Conservation (phyloP, 2,797 vertebrate genomes). For the Hylomyscus alleni region DNA sequence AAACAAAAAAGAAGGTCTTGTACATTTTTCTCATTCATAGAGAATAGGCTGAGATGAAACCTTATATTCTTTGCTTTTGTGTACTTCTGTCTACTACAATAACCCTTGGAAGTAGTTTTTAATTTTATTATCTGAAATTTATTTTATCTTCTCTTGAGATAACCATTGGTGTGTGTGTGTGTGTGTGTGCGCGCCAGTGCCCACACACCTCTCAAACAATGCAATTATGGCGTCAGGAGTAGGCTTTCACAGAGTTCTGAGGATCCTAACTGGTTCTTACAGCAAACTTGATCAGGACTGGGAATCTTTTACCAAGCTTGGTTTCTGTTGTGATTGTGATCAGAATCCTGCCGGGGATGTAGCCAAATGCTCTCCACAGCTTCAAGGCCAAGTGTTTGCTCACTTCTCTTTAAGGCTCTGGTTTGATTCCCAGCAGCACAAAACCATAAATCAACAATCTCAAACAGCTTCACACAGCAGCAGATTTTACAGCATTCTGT, state of each 20-base stretch:
- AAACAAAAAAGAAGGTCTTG: neutral
- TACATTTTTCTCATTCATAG: constrained; percentile 23
- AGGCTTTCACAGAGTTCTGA: neutral
- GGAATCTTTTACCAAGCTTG: neutral
- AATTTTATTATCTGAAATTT: constrained; percentile 30
- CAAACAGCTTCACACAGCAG: neutral
- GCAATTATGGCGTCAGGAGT: neutral
- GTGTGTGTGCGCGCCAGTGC: neutral
- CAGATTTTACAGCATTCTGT: neutral
- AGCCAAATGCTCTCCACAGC: neutral
- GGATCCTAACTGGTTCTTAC: neutral
- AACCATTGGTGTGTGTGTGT: neutral
- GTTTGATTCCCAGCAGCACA: neutral
- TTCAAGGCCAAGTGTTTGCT: neutral
- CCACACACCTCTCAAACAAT: too few relatives aligned
- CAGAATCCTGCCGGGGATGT: neutral
- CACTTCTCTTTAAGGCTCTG: neutral
- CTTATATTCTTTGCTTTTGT: neutral
- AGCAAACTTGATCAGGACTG: neutral
- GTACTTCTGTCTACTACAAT: neutral
- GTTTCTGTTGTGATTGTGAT: neutral
- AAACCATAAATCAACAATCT: neutral
- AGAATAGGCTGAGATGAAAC: neutral
- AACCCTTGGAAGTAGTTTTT: neutral
- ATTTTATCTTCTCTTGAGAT: constrained; percentile 24